These are phyloP conservation scores for Spondyliosoma cantharus DNA, from an alignment of 2,797 vertebrate genomes.

Conservation along the genomic window DNA sequence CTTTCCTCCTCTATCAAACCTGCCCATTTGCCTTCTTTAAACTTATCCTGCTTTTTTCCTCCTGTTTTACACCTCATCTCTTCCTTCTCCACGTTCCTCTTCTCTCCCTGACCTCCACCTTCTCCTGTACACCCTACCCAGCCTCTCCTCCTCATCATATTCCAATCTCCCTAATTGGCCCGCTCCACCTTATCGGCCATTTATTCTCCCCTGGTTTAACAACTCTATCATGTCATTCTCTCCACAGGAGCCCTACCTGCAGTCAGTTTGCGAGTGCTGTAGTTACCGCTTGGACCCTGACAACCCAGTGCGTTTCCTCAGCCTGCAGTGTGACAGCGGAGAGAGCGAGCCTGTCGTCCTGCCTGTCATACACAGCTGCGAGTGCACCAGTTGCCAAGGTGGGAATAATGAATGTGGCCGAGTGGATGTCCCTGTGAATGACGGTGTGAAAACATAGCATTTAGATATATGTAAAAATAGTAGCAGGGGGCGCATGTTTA, in stretches of 20 bases:
- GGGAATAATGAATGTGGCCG: slow-evolving; percentile 17
- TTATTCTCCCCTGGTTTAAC: too few relatives aligned
- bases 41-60: neutral
- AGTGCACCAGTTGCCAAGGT: slow-evolving; percentile 93
- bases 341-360: slow-evolving; percentile 87
- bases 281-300: slow-evolving; percentile 90
- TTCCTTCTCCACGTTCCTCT: neutral
- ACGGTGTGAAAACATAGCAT: slow-evolving; percentile 5
- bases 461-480: slow-evolving; percentile 43
- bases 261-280: slow-evolving; percentile 90
- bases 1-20: neutral
- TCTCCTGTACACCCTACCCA: neutral
- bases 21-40: neutral
- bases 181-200: neutral
- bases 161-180: slow-evolving; percentile 25
- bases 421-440: slow-evolving; percentile 41
- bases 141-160: neutral
- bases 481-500: neutral
- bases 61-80: neutral
- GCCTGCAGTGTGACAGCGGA: slow-evolving; percentile 84
- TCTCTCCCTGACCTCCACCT: neutral
- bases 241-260: slow-evolving; percentile 91
- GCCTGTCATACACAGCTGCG: slow-evolving; percentile 91
- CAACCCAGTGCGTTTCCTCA: slow-evolving; percentile 88
- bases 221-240: neutral